A percentile compares a stretch with the other conserved stretches of the same genome.
Conservation (phyloP, 2,113 vertebrate genomes). For the Athene cunicularia region DNA sequence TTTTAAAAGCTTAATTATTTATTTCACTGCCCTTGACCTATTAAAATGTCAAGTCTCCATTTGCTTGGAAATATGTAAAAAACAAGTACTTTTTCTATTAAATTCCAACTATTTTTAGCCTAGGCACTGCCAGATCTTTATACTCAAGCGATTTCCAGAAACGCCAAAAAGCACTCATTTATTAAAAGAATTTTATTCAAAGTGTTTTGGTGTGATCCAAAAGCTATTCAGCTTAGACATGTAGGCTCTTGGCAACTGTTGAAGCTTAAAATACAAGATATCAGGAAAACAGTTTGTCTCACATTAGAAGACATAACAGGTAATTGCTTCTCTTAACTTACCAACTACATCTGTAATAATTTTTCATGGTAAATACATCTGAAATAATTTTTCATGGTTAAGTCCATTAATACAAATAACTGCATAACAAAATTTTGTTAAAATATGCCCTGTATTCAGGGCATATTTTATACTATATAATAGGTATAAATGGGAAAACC, state of each 20-base stretch:
- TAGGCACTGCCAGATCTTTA: not conserved
- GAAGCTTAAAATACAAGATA: not conserved
- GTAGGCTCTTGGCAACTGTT: not conserved
- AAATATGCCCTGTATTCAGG: not conserved
- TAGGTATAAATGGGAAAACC: not conserved
- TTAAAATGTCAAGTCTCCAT: not conserved
- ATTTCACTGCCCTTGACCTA: not conserved
- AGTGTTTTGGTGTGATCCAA: not conserved
- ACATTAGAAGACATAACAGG: not conserved
- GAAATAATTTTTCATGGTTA: not conserved
- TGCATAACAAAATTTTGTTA: not conserved
- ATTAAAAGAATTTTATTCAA: not conserved
- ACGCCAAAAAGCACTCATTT: not conserved
- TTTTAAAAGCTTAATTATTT: not conserved
- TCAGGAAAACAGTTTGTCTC: not conserved
- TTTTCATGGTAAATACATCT: not conserved
- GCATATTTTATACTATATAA: not conserved
- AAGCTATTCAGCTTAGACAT: not conserved
- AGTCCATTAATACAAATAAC: not conserved
- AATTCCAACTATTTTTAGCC: not conserved
- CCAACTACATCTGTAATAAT: not conserved
- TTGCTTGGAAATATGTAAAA: not conserved
- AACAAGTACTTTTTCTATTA: not conserved
- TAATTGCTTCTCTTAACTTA: not conserved
- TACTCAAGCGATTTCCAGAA: not conserved